Conservation (phyloP, 2,888 invertebrate genomes). For the Rhodophaea formosa region DNA sequence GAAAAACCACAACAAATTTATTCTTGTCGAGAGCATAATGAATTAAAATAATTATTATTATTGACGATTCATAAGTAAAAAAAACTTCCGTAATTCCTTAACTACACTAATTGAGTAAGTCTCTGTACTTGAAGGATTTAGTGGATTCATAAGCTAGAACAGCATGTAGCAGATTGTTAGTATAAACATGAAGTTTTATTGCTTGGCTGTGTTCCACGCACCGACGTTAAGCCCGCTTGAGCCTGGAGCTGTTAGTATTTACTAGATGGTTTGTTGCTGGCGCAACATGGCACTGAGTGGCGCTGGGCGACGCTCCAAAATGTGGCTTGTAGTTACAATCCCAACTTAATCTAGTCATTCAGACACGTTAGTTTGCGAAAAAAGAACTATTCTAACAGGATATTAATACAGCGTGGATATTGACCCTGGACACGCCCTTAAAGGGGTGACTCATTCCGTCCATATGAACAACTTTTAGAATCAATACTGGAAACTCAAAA, state of each 20-base stretch:
- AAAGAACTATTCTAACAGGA: too few relatives aligned
- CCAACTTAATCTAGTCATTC: background rate
- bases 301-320: constrained; percentile 34
- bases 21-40: too few relatives aligned
- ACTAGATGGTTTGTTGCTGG: constrained; percentile 58
- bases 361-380: too few relatives aligned
- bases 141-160: constrained; percentile 54
- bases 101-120: background rate
- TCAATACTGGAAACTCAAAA: too few relatives aligned
- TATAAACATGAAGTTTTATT: constrained; percentile 79
- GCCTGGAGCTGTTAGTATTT: constrained; percentile 64
- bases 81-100: too few relatives aligned
- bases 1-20: too few relatives aligned
- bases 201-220: constrained; percentile 79
- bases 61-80: too few relatives aligned
- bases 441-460: too few relatives aligned
- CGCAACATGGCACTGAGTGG: constrained; percentile 40
- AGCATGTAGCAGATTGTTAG: constrained; percentile 62
- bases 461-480: too few relatives aligned
- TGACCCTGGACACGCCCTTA: too few relatives aligned
- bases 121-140: constrained; percentile 18
- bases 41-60: too few relatives aligned
- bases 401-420: too few relatives aligned
- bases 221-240: constrained; percentile 67
- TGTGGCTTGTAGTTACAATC: constrained; percentile 20